Evolutionary conservation across 2,797 vertebrate species (phyloP), one percentile per base, ranked within the genome.

Genomic region (Phoeniculus purpureus): DNA sequence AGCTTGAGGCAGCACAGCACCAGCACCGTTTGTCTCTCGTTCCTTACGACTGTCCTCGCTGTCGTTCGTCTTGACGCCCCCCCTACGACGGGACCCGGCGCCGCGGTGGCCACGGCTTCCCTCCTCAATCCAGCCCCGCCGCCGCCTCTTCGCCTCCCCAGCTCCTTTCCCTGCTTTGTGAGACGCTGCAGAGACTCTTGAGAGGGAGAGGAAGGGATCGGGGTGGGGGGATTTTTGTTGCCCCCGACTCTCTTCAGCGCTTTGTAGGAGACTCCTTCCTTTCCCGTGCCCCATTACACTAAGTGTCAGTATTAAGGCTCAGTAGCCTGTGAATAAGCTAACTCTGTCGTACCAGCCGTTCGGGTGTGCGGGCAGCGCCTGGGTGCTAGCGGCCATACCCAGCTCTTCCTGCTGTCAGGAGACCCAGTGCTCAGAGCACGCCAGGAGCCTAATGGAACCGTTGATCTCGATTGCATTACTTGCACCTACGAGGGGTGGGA

Each of bases 221-320:
- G 87, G 89, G 61, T 56, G 83, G 84, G 85, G 43, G 21, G 19
- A 6, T 47, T 3, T 17, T 45, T 64, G 23, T 13, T 5, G 8
- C 0, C 5, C 27, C 37, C 47, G 34, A 23, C 55, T 20, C 78
- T 32, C 81, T 89, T 81, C 1, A 31, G 85, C 62, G 61, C 90
- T 94, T 93, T 72, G 90, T 85, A 92, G 81, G 84, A 93, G 93
- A 87, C 52, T 60, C 92, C 92, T 91, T 93, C 88, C 85, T 94
- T 95, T 67, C 61, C 88, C 94, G 92, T 95, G 93, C 94, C 70
- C 90, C 89, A 84, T 92, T 89, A 91, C 95, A 93, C 95, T 95
- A 96, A 96, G 95, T 95, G 96, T 97, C 98, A 98, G 98, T 98
- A 98, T 98, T 98, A 98, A 97, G 97, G 97, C 97, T 95, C 93